Base-by-base conservation (phyloP, 1,140 invertebrate genomes). In the Nautilus pompilius region DNA sequence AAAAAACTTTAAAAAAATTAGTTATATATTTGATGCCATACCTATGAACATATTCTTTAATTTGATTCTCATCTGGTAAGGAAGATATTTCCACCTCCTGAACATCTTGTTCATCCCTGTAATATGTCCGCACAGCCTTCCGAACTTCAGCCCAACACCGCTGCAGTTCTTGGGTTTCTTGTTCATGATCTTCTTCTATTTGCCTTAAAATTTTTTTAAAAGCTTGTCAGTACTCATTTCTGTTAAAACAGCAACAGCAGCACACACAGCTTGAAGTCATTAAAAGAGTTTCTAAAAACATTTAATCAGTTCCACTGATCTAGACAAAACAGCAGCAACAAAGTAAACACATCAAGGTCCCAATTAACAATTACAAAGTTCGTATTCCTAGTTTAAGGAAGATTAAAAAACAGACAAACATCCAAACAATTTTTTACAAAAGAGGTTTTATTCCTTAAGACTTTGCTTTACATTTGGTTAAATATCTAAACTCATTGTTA, bases 61-160 rank as follows among this genome's bases (percentile, higher is more conserved):
- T 70, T 56, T 71, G 62, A 24, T 79, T 73, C 15, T 71, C 68
- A 45, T 71, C 62, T 46, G 69, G 70, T n/a, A 73, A 56, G 20
- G 60, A 58, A 29, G 58, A 61, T 45, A 62, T 59, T 32, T 60
- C 57, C 24, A 61, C 56, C 20, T 69, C 66, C 20, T 73, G 65
- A 33, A 65, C 41, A 59, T 63, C n/a, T 60, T 57, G n/a, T 46
- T 24, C 20, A 29, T 54, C 17, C 48, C 71, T 60, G 60, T 82
- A 82, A 41, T 81, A 63, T 48, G 64, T 65, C 22, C 74, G 70
- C 5, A 82, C 72, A 48, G 75, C 82, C 41, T 85, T 84, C 29
- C 85, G 77, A 24, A 88, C 74, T 64, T 87, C 84, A 24, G 81
- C 80, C 85, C 87, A 88, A 55, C 85, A 77, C 54, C 82, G 80